Base-by-base conservation (phyloP, 2,113 vertebrate genomes). In the Sturnus vulgaris region DNA sequence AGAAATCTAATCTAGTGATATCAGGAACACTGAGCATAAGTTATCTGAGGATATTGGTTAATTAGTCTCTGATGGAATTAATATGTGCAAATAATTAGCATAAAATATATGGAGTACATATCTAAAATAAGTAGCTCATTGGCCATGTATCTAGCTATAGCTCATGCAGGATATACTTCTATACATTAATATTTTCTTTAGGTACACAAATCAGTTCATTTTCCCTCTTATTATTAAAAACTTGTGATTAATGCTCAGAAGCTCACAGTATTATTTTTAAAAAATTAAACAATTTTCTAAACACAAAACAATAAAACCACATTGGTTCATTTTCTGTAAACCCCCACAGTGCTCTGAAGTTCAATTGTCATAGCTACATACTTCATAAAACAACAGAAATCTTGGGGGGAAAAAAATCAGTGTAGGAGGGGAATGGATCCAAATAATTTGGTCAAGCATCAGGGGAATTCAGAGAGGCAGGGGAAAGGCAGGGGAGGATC, bases 261-360 rank as follows among this genome's bases (percentile, higher is more conserved):
- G 17, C 15, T 69, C 49, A n/a, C 3, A 4, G 14, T 24, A 60
- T 44, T 65, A 60, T 31, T 35, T 85, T 22, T 31, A 78, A 84
- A 69, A 56, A 52, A 8, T 10, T 17, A 69, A 69, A 24, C 5
- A 10, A 31, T 47, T 78, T 60, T 65, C 52, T 52, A 37, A 64
- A 66, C 16, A 6, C 4, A 66, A 63, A 31, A 5, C 5, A 82
- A 47, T 31, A 57, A 46, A 25, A 1, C 0, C 2, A 9, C 5
- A 40, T 70, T 73, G 11, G 11, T 77, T 78, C 3, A 21, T 59
- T 85, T 84, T 52, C 30, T 91, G 5, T 33, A 68, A 76, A 55
- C 6, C 44, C 56, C 15, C 25, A 47, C 7, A 52, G 10, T 23
- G 7, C 61, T 82, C 40, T 53, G 4, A 61, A 75, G 15, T 57